Evolutionary conservation across 92 coral and sea anemone species (phyloP), one percentile per base, ranked within the genome.

Genomic region (Zoanthus sociatus): DNA sequence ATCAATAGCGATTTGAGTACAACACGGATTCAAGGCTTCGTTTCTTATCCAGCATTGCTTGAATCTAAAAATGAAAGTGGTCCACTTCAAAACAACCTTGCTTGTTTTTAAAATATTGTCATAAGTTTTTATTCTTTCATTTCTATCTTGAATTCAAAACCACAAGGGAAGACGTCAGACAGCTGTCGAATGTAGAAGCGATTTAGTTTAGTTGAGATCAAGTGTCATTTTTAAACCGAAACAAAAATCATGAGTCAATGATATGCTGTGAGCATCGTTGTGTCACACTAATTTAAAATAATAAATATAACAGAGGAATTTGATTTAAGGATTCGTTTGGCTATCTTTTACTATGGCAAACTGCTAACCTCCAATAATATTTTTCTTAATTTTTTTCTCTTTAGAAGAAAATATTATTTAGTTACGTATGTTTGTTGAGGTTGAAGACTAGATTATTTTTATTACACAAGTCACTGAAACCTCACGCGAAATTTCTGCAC

Each of bases 401-500:
- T 18, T 7, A 6, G 10, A 15, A 47, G 30, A 15, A 53, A n/a
- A 53, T 9, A 18, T 63, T 63, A 7, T 4, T 9, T 8, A 18
- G 69, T 63, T 63, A 53, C 18, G 26, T 79, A 10, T 26, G 45
- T 37, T 37, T 37, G 42, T 37, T 37, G 42, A 37, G 42, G 42
- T 18, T 64, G 58, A n/a, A 79, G 13, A 63, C 18, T 26, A 54
- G 84, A 63, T 61, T 60, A 79, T 61, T 78, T 7, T 6, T 17
- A 45, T 64, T 63, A 64, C 73, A 79, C 84, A 7, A 9, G 50
- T 7, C 33, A 6, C 56, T 12, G 73, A 17, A 47, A 81, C 42
- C 75, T 81, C 85, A 81, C 85, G 85, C 85, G 76, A 81, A 60
- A 81, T 14, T 64, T 17, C 72, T 60, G 44, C 78, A 13, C 78